Evolutionary conservation across 2,888 invertebrate species (phyloP).

Genomic region (Sinhomidia bicolor): DNA sequence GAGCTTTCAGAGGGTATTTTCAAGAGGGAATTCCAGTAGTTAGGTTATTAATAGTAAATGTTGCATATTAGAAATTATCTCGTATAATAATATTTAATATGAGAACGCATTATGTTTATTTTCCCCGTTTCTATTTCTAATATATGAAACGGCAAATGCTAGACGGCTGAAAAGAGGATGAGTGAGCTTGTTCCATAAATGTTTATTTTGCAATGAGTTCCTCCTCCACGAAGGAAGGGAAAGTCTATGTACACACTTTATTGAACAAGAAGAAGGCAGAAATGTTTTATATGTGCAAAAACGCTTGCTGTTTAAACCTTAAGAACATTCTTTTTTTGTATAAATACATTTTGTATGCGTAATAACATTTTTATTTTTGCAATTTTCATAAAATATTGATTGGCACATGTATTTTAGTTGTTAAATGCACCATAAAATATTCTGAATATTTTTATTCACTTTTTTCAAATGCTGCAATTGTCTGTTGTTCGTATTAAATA

Average conservation of each 20-base stretch:
- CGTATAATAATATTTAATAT: too few species aligned
- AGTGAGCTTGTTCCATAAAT: neutral
- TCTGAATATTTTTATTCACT: neutral
- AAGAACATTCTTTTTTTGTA: neutral
- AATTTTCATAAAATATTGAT: constrained; percentile 28
- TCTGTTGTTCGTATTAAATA: neutral
- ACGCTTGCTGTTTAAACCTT: constrained; percentile 21
- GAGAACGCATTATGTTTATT: constrained; percentile 2
- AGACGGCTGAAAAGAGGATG: neutral
- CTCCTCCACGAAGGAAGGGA: constrained; percentile 13
- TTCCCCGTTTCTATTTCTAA: neutral
- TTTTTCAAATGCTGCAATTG: neutral
- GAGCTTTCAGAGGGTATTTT: neutral
- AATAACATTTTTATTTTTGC: neutral
- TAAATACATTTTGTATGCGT: neutral
- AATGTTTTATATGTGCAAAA: constrained; percentile 19
- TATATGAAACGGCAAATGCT: constrained; percentile 1
- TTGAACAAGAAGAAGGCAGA: neutral
- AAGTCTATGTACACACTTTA: neutral
- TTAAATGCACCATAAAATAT: neutral
- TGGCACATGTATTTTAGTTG: neutral
- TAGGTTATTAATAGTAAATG: constrained; percentile 58
- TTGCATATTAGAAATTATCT: constrained; percentile 40
- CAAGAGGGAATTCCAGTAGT: constrained; percentile 29
- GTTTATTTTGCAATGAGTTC: neutral